phyloP scores from a whole-genome alignment of 2,113 vertebrate genomes.

The Ophthalmolycus amberensis region DNA sequence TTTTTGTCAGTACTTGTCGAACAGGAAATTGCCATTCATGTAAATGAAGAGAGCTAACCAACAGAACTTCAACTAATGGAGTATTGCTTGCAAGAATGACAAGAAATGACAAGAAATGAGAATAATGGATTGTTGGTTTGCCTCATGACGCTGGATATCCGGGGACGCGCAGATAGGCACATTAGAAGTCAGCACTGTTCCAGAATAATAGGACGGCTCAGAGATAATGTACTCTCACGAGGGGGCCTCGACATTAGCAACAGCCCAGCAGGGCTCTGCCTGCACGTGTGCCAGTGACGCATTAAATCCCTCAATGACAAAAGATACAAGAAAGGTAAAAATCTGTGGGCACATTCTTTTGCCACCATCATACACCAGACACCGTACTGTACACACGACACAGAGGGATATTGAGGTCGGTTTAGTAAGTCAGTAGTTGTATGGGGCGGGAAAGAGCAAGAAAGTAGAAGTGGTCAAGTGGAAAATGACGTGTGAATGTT shows the following conservation, averaged over 20 bases:
- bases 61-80: conserved; percentile 69
- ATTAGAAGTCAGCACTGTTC: conserved; percentile 83
- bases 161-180: conserved; percentile 77
- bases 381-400: conserved; percentile 47
- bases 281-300: conserved; percentile 78
- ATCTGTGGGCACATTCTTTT: conserved; percentile 67
- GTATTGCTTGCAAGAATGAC: conserved; percentile 68
- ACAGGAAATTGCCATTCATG: conserved; percentile 52
- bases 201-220: conserved; percentile 79
- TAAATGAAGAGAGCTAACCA: conserved; percentile 66
- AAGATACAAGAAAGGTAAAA: conserved; percentile 77
- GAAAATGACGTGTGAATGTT: background rate
- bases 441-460: conserved; percentile 1
- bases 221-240: conserved; percentile 82
- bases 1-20: conserved; percentile 20
- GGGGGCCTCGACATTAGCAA: conserved; percentile 82
- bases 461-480: background rate
- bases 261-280: conserved; percentile 78
- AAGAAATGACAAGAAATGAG: conserved; percentile 64
- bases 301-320: conserved; percentile 83
- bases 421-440: background rate
- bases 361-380: conserved; percentile 35
- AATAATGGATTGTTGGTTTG: conserved; percentile 78
- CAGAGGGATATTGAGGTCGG: conserved; percentile 12
- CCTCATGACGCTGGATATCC: conserved; percentile 69